Evolutionary conservation across 2,113 vertebrate species (phyloP), one percentile per base, ranked within the genome.

Genomic region (Crotophaga sulcirostris): DNA sequence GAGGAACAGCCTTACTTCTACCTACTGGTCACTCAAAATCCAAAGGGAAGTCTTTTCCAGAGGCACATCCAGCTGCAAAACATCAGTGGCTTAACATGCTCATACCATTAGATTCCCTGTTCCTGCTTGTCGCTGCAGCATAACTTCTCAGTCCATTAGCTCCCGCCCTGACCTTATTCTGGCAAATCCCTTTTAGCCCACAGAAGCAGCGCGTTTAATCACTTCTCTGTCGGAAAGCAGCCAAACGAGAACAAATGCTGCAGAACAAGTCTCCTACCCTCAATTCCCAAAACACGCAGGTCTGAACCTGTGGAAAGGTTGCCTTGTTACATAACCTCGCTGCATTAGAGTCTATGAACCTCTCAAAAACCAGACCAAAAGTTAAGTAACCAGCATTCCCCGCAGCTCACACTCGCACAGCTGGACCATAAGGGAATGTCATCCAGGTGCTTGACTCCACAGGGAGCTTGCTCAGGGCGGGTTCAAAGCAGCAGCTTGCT

Each of bases 131-230:
- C 78, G 19, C 78, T 52, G 0, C 0, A 25, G 67, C 7, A 70
- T 69, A 89, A 45, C 45, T 66, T 91, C 29, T 42, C 33, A 52
- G 70, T 76, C 78, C 84, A 69, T 91, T 66, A 76, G 45, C 55
- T 96, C 76, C 84, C 90, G 66, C 44, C 67, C 92, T 93, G 93
- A 75, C 87, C 82, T 93, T 85, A 45, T 73, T 94, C 87, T 93
- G 87, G 89, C 84, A 87, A 86, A 59, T 45, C 83, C 64, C 84
- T 77, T 52, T 44, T 19, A 63, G 75, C 76, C 90, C 73, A 19
- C 68, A 44, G 94, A n/a, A 81, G 72, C 40, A 13, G 72, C 15
- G 52, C 5, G 2, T 56, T 84, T 59, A 89, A 62, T 52, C 70
- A 75, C 51, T 56, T 59, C 54, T 77, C 62, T 42, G 55, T 47